phyloP scores from a whole-genome alignment of 2,888 invertebrate species.

The Latheticus oryzae region DNA sequence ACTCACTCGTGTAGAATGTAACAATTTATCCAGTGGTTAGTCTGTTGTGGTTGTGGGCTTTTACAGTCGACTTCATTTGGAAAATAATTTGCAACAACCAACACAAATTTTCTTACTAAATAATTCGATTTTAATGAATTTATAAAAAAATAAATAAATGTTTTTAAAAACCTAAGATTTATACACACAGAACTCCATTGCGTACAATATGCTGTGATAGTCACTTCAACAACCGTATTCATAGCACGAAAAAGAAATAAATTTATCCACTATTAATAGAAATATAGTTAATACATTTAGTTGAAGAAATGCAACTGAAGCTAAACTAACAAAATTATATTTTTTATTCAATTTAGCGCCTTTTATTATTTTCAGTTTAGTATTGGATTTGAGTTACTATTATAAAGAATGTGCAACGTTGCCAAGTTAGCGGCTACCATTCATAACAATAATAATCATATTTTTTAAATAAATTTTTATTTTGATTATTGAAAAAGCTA shows the following conservation, averaged over 20 bases:
- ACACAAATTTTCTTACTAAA: too few species aligned
- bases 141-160: constrained; percentile 47
- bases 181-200: constrained; percentile 72
- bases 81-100: too few species aligned
- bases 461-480: constrained; percentile 9
- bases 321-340: too few species aligned
- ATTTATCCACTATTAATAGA: too few species aligned
- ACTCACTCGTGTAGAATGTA: constrained; percentile 46
- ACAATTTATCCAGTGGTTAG: constrained; percentile 49
- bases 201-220: constrained; percentile 74
- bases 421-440: constrained; percentile 54
- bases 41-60: constrained; percentile 8
- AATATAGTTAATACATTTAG: too few species aligned
- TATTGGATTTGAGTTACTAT: constrained; percentile 31
- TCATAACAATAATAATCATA: constrained; percentile 44
- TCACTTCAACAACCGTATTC: constrained; percentile 61
- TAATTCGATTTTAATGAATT: too few species aligned
- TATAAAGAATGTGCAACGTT: constrained; percentile 59
- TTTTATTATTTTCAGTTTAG: too few species aligned
- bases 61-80: constrained; percentile 13
- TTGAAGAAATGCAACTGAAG: too few species aligned
- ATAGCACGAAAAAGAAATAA: constrained; percentile 16
- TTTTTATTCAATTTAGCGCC: too few species aligned
- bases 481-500: too few species aligned
- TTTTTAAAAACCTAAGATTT: constrained; percentile 53